Conservation (phyloP, 2,888 invertebrate species). For the Rapana venosa region DNA sequence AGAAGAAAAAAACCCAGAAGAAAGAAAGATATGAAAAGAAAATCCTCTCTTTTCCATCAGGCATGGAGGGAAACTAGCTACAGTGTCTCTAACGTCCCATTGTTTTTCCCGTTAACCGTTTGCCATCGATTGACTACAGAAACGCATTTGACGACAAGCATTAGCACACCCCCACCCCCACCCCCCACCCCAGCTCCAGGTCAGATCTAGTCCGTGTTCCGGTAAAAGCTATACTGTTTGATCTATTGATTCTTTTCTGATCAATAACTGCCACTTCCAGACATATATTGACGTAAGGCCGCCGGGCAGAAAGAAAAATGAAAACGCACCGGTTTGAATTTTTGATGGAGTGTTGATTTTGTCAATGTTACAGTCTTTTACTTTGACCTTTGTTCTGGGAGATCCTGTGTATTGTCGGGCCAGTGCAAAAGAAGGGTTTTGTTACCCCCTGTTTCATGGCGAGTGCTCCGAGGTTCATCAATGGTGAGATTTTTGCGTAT, state of each 20-base stretch:
- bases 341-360: background rate
- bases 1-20: background rate
- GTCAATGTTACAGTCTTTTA: too few relatives aligned
- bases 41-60: background rate
- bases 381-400: too few relatives aligned
- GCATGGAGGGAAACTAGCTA: background rate
- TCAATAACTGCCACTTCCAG: background rate
- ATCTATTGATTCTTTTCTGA: background rate
- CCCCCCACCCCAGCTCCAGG: background rate
- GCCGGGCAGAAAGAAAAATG: background rate
- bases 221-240: conserved; percentile 20
- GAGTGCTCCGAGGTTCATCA: too few relatives aligned
- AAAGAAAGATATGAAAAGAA: background rate
- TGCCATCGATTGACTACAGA: conserved; percentile 26
- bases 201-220: background rate
- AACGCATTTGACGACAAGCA: conserved; percentile 11
- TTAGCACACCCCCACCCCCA: background rate
- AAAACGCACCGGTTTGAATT: background rate
- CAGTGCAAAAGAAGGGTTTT: too few relatives aligned
- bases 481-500: too few relatives aligned
- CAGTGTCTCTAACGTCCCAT: background rate
- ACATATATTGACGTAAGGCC: background rate
- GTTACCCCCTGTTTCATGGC: too few relatives aligned
- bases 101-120: conserved; percentile 13
- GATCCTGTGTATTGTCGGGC: too few relatives aligned